Conservation (phyloP, 2,888 invertebrate species). For the Pyrocoelia pectoralis region DNA sequence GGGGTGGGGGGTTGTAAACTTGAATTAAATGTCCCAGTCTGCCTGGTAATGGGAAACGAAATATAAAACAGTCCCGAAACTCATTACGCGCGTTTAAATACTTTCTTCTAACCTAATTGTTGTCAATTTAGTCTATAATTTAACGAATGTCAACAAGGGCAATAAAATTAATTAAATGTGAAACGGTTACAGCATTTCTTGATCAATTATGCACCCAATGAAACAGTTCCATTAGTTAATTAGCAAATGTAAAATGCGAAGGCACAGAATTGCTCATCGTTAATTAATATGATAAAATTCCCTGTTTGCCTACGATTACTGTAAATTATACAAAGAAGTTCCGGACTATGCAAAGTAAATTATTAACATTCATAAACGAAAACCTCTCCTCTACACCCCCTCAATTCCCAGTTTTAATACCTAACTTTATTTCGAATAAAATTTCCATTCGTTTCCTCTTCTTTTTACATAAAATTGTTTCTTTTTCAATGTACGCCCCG, state of each 20-base stretch:
- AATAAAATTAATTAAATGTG: slow-evolving; percentile 49
- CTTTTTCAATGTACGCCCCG: slow-evolving; percentile 50
- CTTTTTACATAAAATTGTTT: slow-evolving; percentile 55
- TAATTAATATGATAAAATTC: slow-evolving; percentile 54
- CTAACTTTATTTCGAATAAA: slow-evolving; percentile 59
- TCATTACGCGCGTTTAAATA: slow-evolving; percentile 33
- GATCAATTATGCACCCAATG: slow-evolving; percentile 47
- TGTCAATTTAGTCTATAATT: slow-evolving; percentile 41
- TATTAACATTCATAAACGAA: slow-evolving; percentile 61
- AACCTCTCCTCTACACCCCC: slow-evolving; percentile 42
- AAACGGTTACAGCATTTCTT: slow-evolving; percentile 41
- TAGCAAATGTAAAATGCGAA: slow-evolving; percentile 47
- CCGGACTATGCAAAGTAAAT: slow-evolving; percentile 59
- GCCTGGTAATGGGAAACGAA: slow-evolving; percentile 21
- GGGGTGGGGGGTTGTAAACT: slow-evolving; percentile 6
- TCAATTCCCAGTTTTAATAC: slow-evolving; percentile 54
- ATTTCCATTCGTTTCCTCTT: slow-evolving; percentile 59
- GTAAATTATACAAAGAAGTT: slow-evolving; percentile 55
- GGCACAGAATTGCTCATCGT: slow-evolving; percentile 39
- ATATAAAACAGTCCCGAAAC: slow-evolving; percentile 23
- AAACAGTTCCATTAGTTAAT: slow-evolving; percentile 49
- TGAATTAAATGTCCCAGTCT: slow-evolving; percentile 14
- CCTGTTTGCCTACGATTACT: slow-evolving; percentile 55
- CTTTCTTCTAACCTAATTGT: slow-evolving; percentile 38
- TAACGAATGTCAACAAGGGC: slow-evolving; percentile 49